Evolutionary conservation across 2,797 vertebrate species (phyloP).

Genomic region (Acipenser transmontanus): DNA sequence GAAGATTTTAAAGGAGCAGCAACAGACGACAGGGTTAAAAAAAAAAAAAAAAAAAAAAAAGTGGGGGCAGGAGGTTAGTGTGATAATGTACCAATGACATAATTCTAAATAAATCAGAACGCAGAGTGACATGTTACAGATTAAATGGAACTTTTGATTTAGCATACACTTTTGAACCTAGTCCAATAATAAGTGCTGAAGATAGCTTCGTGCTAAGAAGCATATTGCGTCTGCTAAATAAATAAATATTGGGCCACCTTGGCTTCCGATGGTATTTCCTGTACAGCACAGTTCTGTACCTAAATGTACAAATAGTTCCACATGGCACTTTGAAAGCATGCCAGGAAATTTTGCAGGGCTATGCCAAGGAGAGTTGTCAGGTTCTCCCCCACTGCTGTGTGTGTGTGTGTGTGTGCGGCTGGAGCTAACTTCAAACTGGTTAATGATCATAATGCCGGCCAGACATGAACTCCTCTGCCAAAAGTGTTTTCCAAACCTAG

Average conservation of each 20-base stretch:
- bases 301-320: conserved; percentile 54
- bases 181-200: conserved; percentile 27
- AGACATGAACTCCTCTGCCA: conserved; percentile 48
- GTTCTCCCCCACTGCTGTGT: conserved; percentile 54
- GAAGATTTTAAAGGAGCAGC: too few species aligned
- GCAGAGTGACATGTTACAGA: neutral
- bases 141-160: neutral
- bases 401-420: conserved; percentile 41
- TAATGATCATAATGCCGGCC: conserved; percentile 65
- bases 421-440: conserved; percentile 71
- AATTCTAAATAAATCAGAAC: neutral
- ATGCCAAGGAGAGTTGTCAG: conserved; percentile 65
- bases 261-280: conserved; percentile 50
- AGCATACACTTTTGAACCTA: conserved; percentile 33
- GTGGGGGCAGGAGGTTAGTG: too few species aligned
- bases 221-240: conserved; percentile 8
- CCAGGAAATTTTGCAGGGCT: conserved; percentile 53
- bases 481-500: conserved; percentile 47
- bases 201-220: conserved; percentile 37
- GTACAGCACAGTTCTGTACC: conserved; percentile 38
- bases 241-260: conserved; percentile 29
- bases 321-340: conserved; percentile 41
- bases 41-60: too few species aligned
- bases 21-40: too few species aligned
- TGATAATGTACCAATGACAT: too few species aligned